A percentile compares a stretch with the other conserved stretches of the same genome.
Evolutionary conservation across 1,140 invertebrate genomes (phyloP).

Genomic region (Brachionus plicatilis): DNA sequence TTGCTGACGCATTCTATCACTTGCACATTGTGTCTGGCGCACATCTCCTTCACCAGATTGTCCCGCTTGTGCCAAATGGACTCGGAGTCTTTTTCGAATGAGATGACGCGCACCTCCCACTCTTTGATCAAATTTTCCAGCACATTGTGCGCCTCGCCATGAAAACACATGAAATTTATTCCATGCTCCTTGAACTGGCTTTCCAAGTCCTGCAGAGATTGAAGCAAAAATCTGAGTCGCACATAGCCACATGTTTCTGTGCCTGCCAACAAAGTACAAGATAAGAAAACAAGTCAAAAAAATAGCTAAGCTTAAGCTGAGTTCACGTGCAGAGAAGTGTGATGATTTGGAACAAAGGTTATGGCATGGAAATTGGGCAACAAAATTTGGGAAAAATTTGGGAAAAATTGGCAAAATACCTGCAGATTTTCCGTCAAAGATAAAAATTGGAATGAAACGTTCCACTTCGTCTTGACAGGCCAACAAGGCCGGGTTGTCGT

Average conservation of each 20-base stretch:
- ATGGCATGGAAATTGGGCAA: background rate
- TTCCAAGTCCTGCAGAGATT: constrained; percentile 49
- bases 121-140: constrained; percentile 57
- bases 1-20: constrained; percentile 55
- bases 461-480: constrained; percentile 58
- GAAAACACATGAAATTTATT: constrained; percentile 50
- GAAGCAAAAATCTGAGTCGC: constrained; percentile 59
- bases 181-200: constrained; percentile 44
- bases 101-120: constrained; percentile 50
- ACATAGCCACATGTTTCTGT: constrained; percentile 65
- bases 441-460: constrained; percentile 63
- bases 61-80: constrained; percentile 66
- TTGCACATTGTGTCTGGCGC: constrained; percentile 59
- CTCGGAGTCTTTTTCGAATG: constrained; percentile 68
- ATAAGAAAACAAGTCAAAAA: background rate
- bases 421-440: constrained; percentile 69
- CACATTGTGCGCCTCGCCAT: constrained; percentile 60
- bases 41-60: constrained; percentile 60
- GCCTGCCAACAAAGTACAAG: constrained; percentile 45
- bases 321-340: background rate
- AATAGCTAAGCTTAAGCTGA: background rate
- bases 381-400: background rate
- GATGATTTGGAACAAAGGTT: background rate
- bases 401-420: constrained; percentile 46
- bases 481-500: constrained; percentile 68